Evolutionary conservation across 2,113 vertebrate genomes (phyloP).

Genomic region (Circaetus gallicus): DNA sequence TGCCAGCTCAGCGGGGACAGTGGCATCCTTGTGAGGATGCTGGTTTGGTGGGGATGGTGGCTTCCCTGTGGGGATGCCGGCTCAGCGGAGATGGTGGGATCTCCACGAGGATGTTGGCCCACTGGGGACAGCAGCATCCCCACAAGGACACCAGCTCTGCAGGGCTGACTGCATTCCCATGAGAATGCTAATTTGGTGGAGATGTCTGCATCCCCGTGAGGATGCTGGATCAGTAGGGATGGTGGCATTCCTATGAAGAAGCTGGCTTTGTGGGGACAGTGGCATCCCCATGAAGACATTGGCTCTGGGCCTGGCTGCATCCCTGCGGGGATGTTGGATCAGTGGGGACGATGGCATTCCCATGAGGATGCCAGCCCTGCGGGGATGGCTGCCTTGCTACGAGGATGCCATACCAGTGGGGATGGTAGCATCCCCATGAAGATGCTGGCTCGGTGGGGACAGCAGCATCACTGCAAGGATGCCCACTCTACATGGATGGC

Average conservation of each 20-base stretch:
- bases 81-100: background rate
- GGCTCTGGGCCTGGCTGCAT: background rate
- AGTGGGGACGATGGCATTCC: background rate
- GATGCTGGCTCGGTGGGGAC: background rate
- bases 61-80: background rate
- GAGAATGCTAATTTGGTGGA: background rate
- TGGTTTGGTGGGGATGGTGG: background rate
- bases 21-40: background rate
- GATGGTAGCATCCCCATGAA: background rate
- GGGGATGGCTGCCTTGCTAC: background rate
- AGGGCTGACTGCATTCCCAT: background rate
- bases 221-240: background rate
- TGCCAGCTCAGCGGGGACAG: background rate
- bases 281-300: background rate
- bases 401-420: too few species aligned
- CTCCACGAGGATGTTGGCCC: too few species aligned
- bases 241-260: background rate
- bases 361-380: background rate
- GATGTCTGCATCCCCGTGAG: background rate
- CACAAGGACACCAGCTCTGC: background rate
- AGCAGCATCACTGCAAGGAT: too few species aligned
- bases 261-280: background rate
- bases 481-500: background rate
- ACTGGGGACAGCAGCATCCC: background rate
- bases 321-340: background rate